Evolutionary conservation across 1,140 invertebrate genomes (phyloP), one percentile per base, ranked within the genome.

Genomic region (Agrypnia vestita): DNA sequence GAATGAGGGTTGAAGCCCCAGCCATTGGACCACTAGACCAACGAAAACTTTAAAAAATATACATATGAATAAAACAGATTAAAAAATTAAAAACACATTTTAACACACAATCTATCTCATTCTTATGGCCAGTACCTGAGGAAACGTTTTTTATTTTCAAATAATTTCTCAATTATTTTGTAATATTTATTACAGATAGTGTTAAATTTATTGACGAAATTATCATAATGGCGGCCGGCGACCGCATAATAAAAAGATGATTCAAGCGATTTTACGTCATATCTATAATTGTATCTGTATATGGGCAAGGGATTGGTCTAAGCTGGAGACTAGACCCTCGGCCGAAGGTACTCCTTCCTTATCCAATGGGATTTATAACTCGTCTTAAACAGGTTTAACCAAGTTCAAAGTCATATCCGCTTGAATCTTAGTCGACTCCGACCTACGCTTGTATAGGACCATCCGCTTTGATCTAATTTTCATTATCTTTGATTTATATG

Each of bases 221-320:
- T 35, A 35, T 35, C 25, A 35, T 35, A 35, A 35, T 35, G 1
- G 6, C 6, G 25, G 1, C 25, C 25, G 6, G 25, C 25, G 25
- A 35, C 25, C 25, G 11, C 17, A 21, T 25, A 62, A 25, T 62
- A 62, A 62, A 62, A 35, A 9, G 12, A 62, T 21, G 21, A 62
- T 62, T 62, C 61, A 25, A 62, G 25, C 6, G 61, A 21, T 25
- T 62, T 62, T 9, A 25, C 4, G 8, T 21, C 21, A 21, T 62
- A 62, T 62, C 61, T 25, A 62, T 35, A 25, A 62, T 62, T 62
- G 61, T 25, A 62, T 62, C 61, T 62, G 10, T 21, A 25, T 19
- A 25, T 12, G 35, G 10, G 12, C 21, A 19, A 8, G n/a, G 61
- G 35, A 62, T 62, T 21, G 10, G 21, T 62, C 3, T 25, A 62